Base-by-base conservation (phyloP, 2,113 vertebrate genomes). In the Lepus americanus region DNA sequence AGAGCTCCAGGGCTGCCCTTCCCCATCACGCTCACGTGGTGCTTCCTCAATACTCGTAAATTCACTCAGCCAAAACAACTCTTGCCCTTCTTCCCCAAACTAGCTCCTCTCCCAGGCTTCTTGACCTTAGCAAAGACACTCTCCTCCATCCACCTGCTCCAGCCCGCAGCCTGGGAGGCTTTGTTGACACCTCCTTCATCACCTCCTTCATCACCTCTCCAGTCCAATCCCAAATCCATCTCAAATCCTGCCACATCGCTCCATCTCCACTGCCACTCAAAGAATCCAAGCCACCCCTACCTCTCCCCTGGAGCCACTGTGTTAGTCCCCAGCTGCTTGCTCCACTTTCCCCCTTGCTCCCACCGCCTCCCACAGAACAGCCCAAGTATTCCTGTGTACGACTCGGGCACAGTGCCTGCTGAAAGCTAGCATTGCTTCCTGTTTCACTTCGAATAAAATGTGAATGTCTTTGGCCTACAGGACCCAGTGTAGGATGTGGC, bases 391-490 rank as follows among this genome's bases (percentile, higher is more conserved):
- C 61, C 31, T 25, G 12, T 7, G 36, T 49, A 29, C 63, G 81
- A 67, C 33, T 51, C 19, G 2, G 36, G 25, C 31, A 64, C 14
- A 82, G 74, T 39, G 86, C 59, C 81, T 12, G 2, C 72, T 23
- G 55, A 73, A 89, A 67, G 22, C 51, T 64, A 74, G 76, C n/a
- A 25, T 11, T 13, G 27, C 29, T 94, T 79, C 78, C 72, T 51
- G 19, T 49, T 79, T 87, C 53, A 59, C 31, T 13, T 25, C 76
- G 39, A 96, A 93, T 76, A 67, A 95, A 73, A 49, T 25, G 39
- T 55, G 61, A 83, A 63, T 20, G 66, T 87, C 33, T 73, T 53
- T 73, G 36, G 27, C 84, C 44, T 83, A 23, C 3, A 49, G 79
- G 16, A 39, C 63, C 82, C 89, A 83, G 13, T 16, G 29, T 51